Conservation (phyloP, 2,888 invertebrate genomes). For the Sclerodermus sp. region DNA sequence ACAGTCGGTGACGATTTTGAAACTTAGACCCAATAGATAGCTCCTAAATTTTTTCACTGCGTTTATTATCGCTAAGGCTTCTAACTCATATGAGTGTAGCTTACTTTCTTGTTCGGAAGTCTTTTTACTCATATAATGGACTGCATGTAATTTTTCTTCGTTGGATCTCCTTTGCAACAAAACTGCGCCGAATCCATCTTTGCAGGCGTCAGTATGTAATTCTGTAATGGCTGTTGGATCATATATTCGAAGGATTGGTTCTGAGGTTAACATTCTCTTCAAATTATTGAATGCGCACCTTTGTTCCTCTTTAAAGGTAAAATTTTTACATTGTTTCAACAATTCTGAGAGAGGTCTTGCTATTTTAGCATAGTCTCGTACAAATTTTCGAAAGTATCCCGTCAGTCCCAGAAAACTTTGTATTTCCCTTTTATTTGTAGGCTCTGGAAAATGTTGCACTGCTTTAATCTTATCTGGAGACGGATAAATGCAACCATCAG, state of each 20-base stretch:
- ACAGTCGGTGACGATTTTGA: slow-evolving; percentile 20
- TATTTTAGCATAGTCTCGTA: slow-evolving; percentile 33
- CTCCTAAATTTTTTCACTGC: slow-evolving; percentile 17
- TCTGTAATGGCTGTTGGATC: background rate
- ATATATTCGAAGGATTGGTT: slow-evolving; percentile 12
- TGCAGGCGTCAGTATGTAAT: slow-evolving; percentile 11
- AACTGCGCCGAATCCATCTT: slow-evolving; percentile 7
- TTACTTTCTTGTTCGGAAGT: slow-evolving; percentile 16
- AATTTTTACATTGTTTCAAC: slow-evolving; percentile 6
- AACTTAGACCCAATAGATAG: slow-evolving; percentile 19
- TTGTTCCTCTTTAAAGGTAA: slow-evolving; percentile 1
- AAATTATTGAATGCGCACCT: background rate
- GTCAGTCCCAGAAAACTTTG: slow-evolving; percentile 41
- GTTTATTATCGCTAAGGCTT: slow-evolving; percentile 17
- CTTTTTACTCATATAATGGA: slow-evolving; percentile 15
- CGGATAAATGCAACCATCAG: slow-evolving; percentile 28
- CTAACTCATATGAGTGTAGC: slow-evolving; percentile 18
- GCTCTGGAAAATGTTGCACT: slow-evolving; percentile 30
- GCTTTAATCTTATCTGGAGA: slow-evolving; percentile 27
- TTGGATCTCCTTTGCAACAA: slow-evolving; percentile 6
- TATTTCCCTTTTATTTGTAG: slow-evolving; percentile 28
- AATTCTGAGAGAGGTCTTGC: slow-evolving; percentile 41
- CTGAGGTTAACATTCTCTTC: slow-evolving; percentile 3
- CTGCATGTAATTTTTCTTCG: slow-evolving; percentile 8
- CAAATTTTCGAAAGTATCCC: slow-evolving; percentile 44